Base-by-base conservation (phyloP, 2,797 vertebrate species). In the Enteromius afrohamiltoni region DNA sequence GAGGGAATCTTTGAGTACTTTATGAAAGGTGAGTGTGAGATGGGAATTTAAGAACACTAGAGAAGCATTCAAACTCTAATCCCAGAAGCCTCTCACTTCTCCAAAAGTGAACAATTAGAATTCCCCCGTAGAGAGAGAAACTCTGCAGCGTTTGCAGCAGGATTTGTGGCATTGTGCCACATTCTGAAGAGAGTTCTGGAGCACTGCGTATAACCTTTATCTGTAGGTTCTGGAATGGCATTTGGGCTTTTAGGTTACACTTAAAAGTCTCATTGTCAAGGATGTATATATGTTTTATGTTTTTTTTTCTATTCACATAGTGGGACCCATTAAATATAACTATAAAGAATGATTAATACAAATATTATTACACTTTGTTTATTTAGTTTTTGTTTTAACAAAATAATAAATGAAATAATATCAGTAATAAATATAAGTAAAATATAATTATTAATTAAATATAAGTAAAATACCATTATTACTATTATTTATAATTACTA, bases 51-150 rank as follows among this genome's bases (percentile, higher is more conserved):
- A 14, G 67, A 80, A 37, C 51, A 31, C 34, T 31, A 45, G 17
- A 71, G 78, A 42, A 16, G 17, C 37, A 60, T 80, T 47, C 34
- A 71, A n/a, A 42, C 51, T 80, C 34, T 58, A 70, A 60, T 80
- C 51, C 67, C 67, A 60, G 67, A 70, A 45, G 67, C 53, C 37
- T 80, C 67, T 8, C 37, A 45, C 34, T 80, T 80, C 37, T 42
- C 17, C 13, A 71, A 45, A 80, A 60, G 51, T 47, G 67, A 71
- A 60, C 79, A 71, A 60, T 80, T 80, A 80, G 21, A 80, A 80
- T 60, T 58, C 51, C 14, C 51, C 79, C 17, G 9, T 17, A 26
- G 79, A 60, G 67, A 55, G 49, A 47, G 49, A 80, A 60, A 58
- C 16, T 55, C 47, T 45, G 79, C 79, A 70, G 60, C 9, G 8